Percentiles rank a stretch among this genome's conserved stretches.
Conservation (phyloP, 2,888 invertebrate species). For the Nomada flava region DNA sequence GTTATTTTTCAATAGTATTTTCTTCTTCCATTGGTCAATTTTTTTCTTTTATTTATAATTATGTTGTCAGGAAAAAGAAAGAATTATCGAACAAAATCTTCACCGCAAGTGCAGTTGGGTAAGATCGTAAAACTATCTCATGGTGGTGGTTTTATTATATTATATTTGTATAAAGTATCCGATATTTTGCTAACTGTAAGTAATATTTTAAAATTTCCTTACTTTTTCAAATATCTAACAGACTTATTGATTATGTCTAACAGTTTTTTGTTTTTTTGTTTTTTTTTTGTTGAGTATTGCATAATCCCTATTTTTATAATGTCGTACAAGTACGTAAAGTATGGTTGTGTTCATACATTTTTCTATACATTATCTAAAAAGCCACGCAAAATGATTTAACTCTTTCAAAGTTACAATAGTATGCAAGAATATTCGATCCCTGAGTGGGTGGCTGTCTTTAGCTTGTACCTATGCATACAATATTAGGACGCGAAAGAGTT, state of each 20-base stretch:
- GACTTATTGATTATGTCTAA: too few species aligned
- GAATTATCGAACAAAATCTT: conserved; percentile 82
- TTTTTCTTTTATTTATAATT: conserved; percentile 76
- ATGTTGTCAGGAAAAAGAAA: conserved; percentile 83
- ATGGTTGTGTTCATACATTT: conserved; percentile 13
- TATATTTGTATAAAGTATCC: conserved; percentile 31
- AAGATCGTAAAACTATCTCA: conserved; percentile 77
- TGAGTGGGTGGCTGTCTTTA: too few species aligned
- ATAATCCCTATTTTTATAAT: neutral
- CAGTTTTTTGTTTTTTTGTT: neutral
- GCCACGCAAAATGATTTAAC: conserved; percentile 39
- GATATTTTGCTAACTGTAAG: neutral
- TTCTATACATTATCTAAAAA: neutral
- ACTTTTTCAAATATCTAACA: too few species aligned
- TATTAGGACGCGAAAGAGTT: neutral
- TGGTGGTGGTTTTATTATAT: conserved; percentile 73
- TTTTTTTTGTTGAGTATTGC: neutral
- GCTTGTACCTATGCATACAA: neutral
- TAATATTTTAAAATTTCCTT: neutral
- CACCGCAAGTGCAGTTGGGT: conserved; percentile 80
- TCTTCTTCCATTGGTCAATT: conserved; percentile 68
- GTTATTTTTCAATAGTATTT: conserved; percentile 3
- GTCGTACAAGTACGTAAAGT: neutral
- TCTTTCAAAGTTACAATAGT: too few species aligned
- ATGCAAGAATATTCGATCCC: too few species aligned